Evolutionary conservation across 2,888 invertebrate species (phyloP).

Genomic region (Luperina nickerlii): DNA sequence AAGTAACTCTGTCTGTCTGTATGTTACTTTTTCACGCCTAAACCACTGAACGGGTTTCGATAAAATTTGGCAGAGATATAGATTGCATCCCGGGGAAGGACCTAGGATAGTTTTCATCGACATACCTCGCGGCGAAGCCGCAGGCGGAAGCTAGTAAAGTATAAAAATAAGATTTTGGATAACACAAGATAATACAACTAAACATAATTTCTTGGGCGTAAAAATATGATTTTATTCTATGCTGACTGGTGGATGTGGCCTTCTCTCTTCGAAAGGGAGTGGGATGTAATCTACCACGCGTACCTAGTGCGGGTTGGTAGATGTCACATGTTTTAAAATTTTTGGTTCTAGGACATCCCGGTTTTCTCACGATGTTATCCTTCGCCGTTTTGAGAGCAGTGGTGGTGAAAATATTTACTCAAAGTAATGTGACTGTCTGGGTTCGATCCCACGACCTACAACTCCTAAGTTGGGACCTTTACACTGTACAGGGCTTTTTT

Average conservation of each 20-base stretch:
- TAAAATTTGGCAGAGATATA: too few species aligned
- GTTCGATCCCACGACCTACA: not conserved
- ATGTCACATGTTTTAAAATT: too few species aligned
- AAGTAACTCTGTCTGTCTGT: too few species aligned
- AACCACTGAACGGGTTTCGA: too few species aligned
- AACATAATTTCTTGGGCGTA: too few species aligned
- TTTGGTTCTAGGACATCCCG: not conserved
- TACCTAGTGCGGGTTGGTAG: not conserved
- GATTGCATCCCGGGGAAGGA: too few species aligned
- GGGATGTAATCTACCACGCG: not conserved
- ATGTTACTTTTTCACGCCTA: too few species aligned
- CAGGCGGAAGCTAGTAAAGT: not conserved
- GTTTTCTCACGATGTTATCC: not conserved
- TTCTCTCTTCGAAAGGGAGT: not conserved
- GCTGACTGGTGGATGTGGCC: too few species aligned
- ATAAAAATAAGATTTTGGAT: not conserved
- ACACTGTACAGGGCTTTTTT: not conserved
- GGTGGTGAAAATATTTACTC: not conserved
- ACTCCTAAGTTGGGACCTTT: not conserved
- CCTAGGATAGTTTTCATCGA: too few species aligned
- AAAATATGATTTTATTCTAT: too few species aligned
- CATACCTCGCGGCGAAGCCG: too few species aligned
- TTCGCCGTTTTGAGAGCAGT: not conserved
- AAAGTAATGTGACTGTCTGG: not conserved
- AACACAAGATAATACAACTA: too few species aligned